Evolutionary conservation across 2,113 vertebrate species (phyloP), one percentile per base, ranked within the genome.

Genomic region (Chionis minor): DNA sequence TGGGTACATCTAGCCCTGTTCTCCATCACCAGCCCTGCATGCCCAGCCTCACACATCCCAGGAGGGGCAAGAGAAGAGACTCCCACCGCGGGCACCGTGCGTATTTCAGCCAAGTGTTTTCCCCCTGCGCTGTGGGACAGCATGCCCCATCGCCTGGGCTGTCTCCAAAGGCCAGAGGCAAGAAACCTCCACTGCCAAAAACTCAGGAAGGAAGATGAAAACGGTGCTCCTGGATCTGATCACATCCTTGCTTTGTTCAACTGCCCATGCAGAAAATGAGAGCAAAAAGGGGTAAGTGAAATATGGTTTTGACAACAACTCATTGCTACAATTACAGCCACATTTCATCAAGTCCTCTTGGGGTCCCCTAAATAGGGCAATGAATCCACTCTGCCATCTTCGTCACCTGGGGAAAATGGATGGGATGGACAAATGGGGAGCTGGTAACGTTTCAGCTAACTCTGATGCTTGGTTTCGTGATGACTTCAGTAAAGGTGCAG

Each of bases 71-170:
- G 22, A 35, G 22, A 79, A 65, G 32, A 65, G 22, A 51, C 27
- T 12, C 27, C 22, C 22, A 56, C 42, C 13, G 13, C 1, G 6
- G 65, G 38, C 19, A 58, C 8, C 3, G 0, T 23, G 22, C 1
- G 2, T 86, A 38, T 66, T 73, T 66, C 44, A 51, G 58, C 42
- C 1, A 1, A 65, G 35, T 4, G 1, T 35, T 20, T 16, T 16
- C 8, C 8, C 3, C 4, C 49, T 70, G 17, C 0, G 2, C 32
- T 65, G 73, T 20, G 12, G 42, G 58, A 63, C 30, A 78, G 26
- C 44, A 32, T 35, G 24, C 35, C n/a, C 72, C 47, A 42, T 49
- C 3, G 0, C 55, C 80, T 63, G 30, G 17, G 20, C 28, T 30
- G 47, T 35, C 30, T 16, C 38, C 18, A 22, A 77, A 47, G 65